Evolutionary conservation across 1,140 invertebrate genomes (phyloP).

Genomic region (Pseudoatta argentina): DNA sequence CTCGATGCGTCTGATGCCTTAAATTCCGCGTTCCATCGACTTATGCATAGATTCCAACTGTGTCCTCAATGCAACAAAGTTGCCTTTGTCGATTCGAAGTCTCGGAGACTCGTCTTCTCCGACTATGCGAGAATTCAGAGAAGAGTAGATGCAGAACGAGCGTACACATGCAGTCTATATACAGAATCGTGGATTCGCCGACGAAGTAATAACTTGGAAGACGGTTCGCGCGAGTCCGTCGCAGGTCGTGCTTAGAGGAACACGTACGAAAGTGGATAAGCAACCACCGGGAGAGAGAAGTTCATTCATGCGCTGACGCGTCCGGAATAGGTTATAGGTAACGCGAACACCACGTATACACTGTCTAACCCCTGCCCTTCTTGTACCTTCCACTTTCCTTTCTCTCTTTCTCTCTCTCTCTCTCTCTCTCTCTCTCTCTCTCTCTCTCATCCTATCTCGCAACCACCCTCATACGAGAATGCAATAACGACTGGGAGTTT

Average conservation of each 20-base stretch:
- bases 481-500: constrained; percentile 80
- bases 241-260: constrained; percentile 78
- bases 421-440: not conserved
- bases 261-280: constrained; percentile 86
- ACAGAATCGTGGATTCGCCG: constrained; percentile 69
- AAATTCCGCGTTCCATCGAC: constrained; percentile 32
- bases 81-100: constrained; percentile 50
- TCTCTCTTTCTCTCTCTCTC: not conserved
- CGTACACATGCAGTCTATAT: constrained; percentile 48
- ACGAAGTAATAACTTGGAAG: constrained; percentile 81
- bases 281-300: constrained; percentile 78
- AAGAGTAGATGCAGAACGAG: constrained; percentile 32
- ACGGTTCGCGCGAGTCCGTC: constrained; percentile 70
- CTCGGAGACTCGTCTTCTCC: constrained; percentile 36
- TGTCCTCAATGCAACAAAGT: constrained; percentile 62
- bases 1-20: not conserved
- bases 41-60: constrained; percentile 51
- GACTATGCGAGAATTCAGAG: constrained; percentile 32
- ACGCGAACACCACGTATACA: constrained; percentile 53
- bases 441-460: constrained; percentile 38
- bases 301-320: constrained; percentile 83
- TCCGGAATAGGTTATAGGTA: constrained; percentile 84
- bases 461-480: constrained; percentile 74
- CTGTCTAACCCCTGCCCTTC: constrained; percentile 57
- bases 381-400: not conserved